Evolutionary conservation across 2,113 vertebrate species (phyloP), one percentile per base, ranked within the genome.

Genomic region (Terrapene triunguis): DNA sequence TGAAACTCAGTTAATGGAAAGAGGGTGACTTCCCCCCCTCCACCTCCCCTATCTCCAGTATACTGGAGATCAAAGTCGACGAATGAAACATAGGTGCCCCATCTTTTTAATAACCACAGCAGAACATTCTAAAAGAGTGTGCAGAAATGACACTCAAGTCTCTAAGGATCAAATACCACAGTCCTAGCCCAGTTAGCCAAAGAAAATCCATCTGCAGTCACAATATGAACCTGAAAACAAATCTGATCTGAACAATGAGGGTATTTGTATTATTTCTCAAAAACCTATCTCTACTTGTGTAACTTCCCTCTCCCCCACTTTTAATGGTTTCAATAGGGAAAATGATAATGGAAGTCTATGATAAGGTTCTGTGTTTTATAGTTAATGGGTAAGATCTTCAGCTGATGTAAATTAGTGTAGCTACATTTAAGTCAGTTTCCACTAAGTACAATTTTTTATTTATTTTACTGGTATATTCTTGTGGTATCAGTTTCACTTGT

Each of bases 381-480:
- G 69, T 62, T 91, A 89, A 94, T n/a, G 14, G 51, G 4, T 32
- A 93, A 48, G 80, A 82, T 44, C 25, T 82, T 22, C 48, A 96
- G 76, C 13, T 79, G 44, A 85, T 69, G 55, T 48, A 95, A 91
- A 83, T 48, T 59, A 54, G 9, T 51, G 55, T 80, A 82, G 82
- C 62, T 72, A 57, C 82, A 79, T 32, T 44, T 12, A 93, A 89
- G 92, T 80, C 50, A 38, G 27, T 51, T 81, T 51, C 19, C n/a
- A 88, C 1, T 53, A 85, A 47, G 59, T 53, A 8, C 3, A 9
- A 53, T 72, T 84, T 35, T 85, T 92, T 47, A 83, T 27, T 83
- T 84, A 21, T 69, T 89, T 93, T 83, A 85, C 85, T 80, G 54
- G 78, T 57, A 84, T 80, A 85, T 93, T 85, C 93, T 88, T 84